Evolutionary conservation across 2,888 invertebrate genomes (phyloP).

Genomic region (Drosophila pseudotalamancana): DNA sequence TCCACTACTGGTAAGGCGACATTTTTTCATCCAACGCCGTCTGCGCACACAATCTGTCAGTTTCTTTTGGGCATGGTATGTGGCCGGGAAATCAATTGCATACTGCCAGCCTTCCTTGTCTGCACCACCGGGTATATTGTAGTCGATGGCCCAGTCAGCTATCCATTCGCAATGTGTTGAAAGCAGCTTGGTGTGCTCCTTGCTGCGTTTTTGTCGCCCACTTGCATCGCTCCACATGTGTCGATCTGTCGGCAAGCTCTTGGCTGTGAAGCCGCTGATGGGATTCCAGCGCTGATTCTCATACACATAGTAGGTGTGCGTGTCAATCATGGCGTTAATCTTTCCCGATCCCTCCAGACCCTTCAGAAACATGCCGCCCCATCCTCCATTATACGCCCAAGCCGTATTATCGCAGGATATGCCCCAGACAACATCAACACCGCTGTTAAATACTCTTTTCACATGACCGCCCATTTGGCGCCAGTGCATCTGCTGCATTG

Average conservation of each 20-base stretch:
- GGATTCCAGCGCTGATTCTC: constrained; percentile 98
- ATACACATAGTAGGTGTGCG: constrained; percentile 94
- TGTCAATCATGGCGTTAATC: constrained; percentile 92
- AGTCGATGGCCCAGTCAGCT: constrained; percentile 97
- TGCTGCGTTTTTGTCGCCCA: constrained; percentile 92
- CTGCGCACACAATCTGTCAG: constrained; percentile 95
- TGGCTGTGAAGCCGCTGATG: constrained; percentile 93
- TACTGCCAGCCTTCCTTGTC: constrained; percentile 98
- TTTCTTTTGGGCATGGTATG: constrained; percentile 93
- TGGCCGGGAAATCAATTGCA: constrained; percentile 95
- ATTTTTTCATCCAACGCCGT: constrained; percentile 92
- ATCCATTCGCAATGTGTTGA: constrained; percentile 95
- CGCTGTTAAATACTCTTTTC: constrained; percentile 90
- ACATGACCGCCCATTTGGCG: constrained; percentile 94
- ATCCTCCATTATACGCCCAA: constrained; percentile 96
- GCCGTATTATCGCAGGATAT: constrained; percentile 94
- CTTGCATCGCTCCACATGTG: constrained; percentile 96
- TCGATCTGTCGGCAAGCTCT: constrained; percentile 93
- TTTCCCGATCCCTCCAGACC: constrained; percentile 86
- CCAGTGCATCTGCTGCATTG: constrained; percentile 92
- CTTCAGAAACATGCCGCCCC: constrained; percentile 93
- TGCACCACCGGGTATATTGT: constrained; percentile 94
- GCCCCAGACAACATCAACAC: constrained; percentile 94
- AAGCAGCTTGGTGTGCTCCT: constrained; percentile 93
- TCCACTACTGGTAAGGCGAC: constrained; percentile 92